Evolutionary conservation across 37 sponge, comb jelly and placozoan species (phyloP).

Genomic region (Hormiphora californensis): DNA sequence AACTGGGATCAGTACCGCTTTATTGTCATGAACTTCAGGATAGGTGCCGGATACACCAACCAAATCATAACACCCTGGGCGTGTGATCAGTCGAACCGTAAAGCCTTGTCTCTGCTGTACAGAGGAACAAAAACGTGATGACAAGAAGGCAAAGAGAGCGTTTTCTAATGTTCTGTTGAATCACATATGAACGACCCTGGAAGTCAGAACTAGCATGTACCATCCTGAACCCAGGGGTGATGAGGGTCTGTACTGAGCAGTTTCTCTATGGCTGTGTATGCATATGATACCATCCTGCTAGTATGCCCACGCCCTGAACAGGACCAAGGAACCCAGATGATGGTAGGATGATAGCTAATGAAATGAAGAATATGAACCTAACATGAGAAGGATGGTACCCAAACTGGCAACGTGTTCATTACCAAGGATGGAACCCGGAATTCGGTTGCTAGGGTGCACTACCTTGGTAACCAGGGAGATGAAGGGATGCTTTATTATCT

Average conservation of each 20-base stretch:
- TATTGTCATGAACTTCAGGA: not conserved
- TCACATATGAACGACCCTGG: too few relatives aligned
- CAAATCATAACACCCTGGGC: conserved; percentile 22
- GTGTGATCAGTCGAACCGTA: not conserved
- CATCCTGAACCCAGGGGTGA: too few relatives aligned
- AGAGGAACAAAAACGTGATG: conserved; percentile 22
- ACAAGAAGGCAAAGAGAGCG: not conserved
- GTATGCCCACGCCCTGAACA: conserved; percentile 26
- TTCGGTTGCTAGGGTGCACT: conserved; percentile 7
- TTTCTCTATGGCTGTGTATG: not conserved
- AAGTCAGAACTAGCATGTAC: too few relatives aligned
- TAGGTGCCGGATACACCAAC: not conserved
- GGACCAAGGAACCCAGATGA: conserved; percentile 49
- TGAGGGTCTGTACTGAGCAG: too few relatives aligned
- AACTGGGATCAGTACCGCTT: not conserved
- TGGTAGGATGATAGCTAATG: not conserved
- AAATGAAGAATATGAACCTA: conserved; percentile 2
- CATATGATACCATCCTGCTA: conserved; percentile 25
- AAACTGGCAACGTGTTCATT: not conserved
- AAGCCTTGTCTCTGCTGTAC: not conserved
- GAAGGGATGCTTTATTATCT: not conserved
- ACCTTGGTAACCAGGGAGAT: not conserved
- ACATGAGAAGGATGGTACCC: not conserved
- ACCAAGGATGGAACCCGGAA: not conserved
- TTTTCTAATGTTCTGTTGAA: too few relatives aligned